phyloP scores from a whole-genome alignment of 2,888 invertebrate species.

The Philhelius pedissequus region DNA sequence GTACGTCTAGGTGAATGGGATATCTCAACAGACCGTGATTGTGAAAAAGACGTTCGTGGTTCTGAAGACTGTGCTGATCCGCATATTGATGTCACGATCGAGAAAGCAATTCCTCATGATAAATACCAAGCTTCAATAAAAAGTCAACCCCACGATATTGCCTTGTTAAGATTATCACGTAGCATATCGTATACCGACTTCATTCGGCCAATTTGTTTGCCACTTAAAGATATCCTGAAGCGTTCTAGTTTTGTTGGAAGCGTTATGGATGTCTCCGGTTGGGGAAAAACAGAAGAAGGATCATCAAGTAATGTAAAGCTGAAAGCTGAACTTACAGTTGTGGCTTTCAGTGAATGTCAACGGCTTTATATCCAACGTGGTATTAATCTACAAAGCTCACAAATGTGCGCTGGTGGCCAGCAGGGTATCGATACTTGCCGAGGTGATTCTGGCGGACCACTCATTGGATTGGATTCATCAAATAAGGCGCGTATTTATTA shows the following conservation, averaged over 20 bases:
- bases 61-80: constrained; percentile 81
- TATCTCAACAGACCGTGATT: constrained; percentile 73
- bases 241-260: constrained; percentile 76
- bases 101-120: constrained; percentile 83
- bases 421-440: constrained; percentile 80
- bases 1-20: constrained; percentile 78
- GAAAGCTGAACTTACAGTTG: constrained; percentile 80
- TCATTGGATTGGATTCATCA: constrained; percentile 78
- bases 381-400: constrained; percentile 78
- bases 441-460: constrained; percentile 84
- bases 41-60: constrained; percentile 71
- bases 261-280: constrained; percentile 82
- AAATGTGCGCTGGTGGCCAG: constrained; percentile 83
- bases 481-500: constrained; percentile 78
- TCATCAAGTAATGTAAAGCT: constrained; percentile 81
- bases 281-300: constrained; percentile 82
- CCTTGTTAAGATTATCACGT: constrained; percentile 82
- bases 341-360: constrained; percentile 79
- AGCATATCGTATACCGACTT: constrained; percentile 81
- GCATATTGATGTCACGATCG: constrained; percentile 82
- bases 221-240: constrained; percentile 73
- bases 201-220: constrained; percentile 83
- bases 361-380: constrained; percentile 79
- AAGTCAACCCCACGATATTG: constrained; percentile 86
- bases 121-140: constrained; percentile 80